A percentile compares a stretch with the other conserved stretches of the same genome.
Evolutionary conservation across 2,888 invertebrate genomes (phyloP).

Genomic region (Colletes collaris): DNA sequence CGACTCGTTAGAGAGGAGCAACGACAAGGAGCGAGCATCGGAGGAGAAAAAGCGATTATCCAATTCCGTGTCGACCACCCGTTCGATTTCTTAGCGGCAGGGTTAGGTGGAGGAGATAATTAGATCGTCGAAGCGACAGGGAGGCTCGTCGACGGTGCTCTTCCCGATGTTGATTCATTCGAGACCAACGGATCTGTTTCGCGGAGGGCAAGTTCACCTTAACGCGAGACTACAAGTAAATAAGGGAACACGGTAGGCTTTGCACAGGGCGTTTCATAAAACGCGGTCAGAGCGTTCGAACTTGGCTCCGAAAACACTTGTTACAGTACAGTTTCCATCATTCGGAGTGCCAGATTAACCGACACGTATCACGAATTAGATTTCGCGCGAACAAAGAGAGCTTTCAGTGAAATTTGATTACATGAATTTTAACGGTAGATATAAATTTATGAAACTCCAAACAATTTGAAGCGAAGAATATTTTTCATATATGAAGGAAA

Average conservation of each 20-base stretch:
- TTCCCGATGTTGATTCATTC: conserved; percentile 27
- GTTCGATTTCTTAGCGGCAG: conserved; percentile 16
- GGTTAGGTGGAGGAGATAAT: conserved; percentile 29
- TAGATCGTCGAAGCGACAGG: conserved; percentile 19
- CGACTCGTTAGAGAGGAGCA: conserved; percentile 19
- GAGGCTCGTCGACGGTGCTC: conserved; percentile 12
- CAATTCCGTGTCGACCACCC: conserved; percentile 23
- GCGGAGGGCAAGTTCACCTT: neutral
- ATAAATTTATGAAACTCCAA: too few species aligned
- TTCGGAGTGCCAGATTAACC: too few species aligned
- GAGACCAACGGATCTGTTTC: conserved; percentile 4
- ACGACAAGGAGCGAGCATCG: conserved; percentile 3
- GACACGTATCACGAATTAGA: too few species aligned
- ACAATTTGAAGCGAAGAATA: too few species aligned
- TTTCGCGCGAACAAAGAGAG: too few species aligned
- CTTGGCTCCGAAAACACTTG: too few species aligned
- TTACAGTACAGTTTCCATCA: too few species aligned
- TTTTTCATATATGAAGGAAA: too few species aligned
- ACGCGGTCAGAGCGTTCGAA: too few species aligned
- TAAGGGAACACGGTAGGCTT: neutral
- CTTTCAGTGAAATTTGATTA: too few species aligned
- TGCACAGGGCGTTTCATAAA: too few species aligned
- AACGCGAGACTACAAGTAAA: neutral
- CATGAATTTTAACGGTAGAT: too few species aligned
- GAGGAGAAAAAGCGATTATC: conserved; percentile 29